phyloP scores from a whole-genome alignment of 2,797 vertebrate genomes.

The Anabacerthia variegaticeps region DNA sequence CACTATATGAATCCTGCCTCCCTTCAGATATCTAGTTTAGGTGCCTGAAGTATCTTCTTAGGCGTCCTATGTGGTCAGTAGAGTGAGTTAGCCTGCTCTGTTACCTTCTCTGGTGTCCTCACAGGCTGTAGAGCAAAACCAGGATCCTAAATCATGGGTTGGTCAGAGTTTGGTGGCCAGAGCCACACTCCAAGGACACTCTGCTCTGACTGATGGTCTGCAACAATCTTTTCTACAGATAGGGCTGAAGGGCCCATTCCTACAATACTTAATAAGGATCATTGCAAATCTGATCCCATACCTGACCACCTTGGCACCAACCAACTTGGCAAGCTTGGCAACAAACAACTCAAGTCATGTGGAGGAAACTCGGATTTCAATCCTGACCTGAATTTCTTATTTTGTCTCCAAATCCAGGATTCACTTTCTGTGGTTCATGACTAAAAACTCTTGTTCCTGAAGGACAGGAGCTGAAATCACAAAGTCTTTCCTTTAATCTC shows the following conservation, averaged over 20 bases:
- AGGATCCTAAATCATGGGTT: background rate
- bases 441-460: constrained; percentile 30
- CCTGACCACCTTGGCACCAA: background rate
- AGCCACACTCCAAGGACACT: accelerated
- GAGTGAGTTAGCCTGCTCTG: background rate
- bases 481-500: constrained; percentile 17
- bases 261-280: background rate
- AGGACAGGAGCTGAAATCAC: constrained; percentile 22
- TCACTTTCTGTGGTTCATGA: background rate
- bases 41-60: background rate
- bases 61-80: background rate
- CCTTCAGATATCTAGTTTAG: background rate
- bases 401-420: background rate
- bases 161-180: background rate
- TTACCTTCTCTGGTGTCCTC: background rate
- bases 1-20: background rate
- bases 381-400: background rate
- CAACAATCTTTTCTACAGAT: background rate
- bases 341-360: background rate
- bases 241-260: background rate
- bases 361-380: background rate
- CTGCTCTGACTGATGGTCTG: accelerated
- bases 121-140: accelerated
- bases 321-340: background rate
- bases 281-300: background rate